Base-by-base conservation (phyloP, 2,888 invertebrate species). In the Eupeodes latifasciatus region DNA sequence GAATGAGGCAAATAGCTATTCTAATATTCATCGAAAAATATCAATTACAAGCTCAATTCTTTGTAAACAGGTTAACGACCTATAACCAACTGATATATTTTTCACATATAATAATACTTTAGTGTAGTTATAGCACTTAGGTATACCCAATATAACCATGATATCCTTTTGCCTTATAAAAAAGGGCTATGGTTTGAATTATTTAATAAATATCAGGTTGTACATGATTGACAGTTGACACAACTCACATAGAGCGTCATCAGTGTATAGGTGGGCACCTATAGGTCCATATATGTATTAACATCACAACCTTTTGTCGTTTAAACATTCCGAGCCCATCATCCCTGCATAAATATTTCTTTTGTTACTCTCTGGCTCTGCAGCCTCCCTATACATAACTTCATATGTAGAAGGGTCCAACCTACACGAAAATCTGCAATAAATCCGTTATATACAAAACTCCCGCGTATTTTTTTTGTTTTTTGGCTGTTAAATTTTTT, bases 141-240 rank as follows among this genome's bases (percentile, higher is more conserved):
- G 27, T 27, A 27, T 27, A 3, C 27, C 27, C 2, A 27, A 27
- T 3, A 27, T 27, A 27, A 1, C 27, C 27, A 27, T 27, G 27
- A 27, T 27, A 27, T 27, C 40, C 9, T 40, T 40, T 40, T 40
- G 5, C 9, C 9, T 40, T 7, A 40, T 59, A 36, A 36, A 12
- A 49, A 57, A n/a, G 16, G 5, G 0, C 47, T 59, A 72, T n/a
- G 34, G n/a, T 47, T 72, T 47, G 6, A 5, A 72, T 59, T 34
- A 72, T 72, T 72, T 72, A 72, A 59, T 72, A 59, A 72, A 72
- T 59, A 59, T 59, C 72, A 34, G 19, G 27, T 59, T 72, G 59
- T 55, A 9, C 59, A 40, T 55, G 72, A 59, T 47, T 59, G 72
- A 72, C 72, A 72, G 72, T 72, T 72, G 59, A 72, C 72, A 72